Percentiles rank a stretch among this genome's conserved stretches.
These are phyloP conservation scores for Microctonus aethiopoides DNA, from an alignment of 2,888 invertebrate genomes.

Conservation along the genomic window DNA sequence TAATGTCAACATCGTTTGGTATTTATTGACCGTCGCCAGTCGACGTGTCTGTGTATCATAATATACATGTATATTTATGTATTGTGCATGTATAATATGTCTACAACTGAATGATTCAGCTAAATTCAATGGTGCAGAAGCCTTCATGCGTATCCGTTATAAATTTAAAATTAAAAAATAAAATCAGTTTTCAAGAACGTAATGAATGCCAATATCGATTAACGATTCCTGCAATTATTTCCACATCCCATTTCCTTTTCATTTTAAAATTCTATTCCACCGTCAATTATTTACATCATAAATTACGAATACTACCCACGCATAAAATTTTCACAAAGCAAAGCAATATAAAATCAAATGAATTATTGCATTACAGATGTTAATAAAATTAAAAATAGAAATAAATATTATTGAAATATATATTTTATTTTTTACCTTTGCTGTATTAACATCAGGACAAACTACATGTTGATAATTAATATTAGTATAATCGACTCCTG, in stretches of 20 bases:
- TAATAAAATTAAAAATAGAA: neutral
- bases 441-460: slow-evolving; percentile 91
- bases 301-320: slow-evolving; percentile 6
- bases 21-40: neutral
- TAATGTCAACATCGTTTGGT: neutral
- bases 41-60: neutral
- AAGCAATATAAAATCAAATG: neutral
- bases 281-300: slow-evolving; percentile 6
- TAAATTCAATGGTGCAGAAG: neutral
- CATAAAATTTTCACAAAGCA: neutral
- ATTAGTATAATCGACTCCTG: slow-evolving; percentile 98
- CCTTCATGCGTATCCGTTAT: neutral
- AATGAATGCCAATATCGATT: neutral
- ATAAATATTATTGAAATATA: neutral
- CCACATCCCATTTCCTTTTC: neutral
- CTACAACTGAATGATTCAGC: neutral
- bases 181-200: neutral
- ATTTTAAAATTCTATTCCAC: neutral
- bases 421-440: slow-evolving; percentile 78
- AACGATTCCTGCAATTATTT: neutral
- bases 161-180: neutral
- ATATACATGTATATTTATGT: neutral
- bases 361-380: neutral
- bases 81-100: neutral
- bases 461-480: slow-evolving; percentile 98